A percentile compares a stretch with the other conserved stretches of the same genome.
phyloP scores from a whole-genome alignment of 2,888 invertebrate species.

The Autographa pulchrina region DNA sequence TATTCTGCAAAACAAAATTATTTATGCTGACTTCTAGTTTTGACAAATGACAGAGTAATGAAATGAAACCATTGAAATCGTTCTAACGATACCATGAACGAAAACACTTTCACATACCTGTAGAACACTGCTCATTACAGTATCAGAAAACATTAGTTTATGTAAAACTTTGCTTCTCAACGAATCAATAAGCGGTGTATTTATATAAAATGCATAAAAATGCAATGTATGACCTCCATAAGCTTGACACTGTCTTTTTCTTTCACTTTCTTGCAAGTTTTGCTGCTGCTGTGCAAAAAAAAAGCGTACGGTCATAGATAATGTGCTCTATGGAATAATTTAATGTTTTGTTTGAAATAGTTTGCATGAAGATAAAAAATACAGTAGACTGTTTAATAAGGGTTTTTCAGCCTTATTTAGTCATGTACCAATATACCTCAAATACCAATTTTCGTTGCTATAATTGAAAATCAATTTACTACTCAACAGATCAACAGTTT shows the following conservation, averaged over 20 bases:
- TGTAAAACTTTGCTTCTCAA: constrained; percentile 57
- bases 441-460: no score
- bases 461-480: no score
- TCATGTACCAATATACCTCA: no score
- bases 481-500: no score
- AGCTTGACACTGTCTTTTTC: constrained; percentile 82
- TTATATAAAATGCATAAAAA: constrained; percentile 79
- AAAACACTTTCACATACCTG: constrained; percentile 63
- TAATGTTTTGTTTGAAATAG: background rate
- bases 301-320: constrained; percentile 36
- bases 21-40: constrained; percentile 62
- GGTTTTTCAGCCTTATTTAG: no score
- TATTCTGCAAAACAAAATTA: constrained; percentile 73
- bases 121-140: constrained; percentile 69
- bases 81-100: constrained; percentile 27
- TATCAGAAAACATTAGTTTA: constrained; percentile 63
- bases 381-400: no score
- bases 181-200: constrained; percentile 54
- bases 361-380: no score
- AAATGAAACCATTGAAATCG: constrained; percentile 48
- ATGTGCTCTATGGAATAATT: background rate
- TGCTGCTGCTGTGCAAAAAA: constrained; percentile 29
- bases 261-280: constrained; percentile 70
- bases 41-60: constrained; percentile 67
- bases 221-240: constrained; percentile 88